Base-by-base conservation (phyloP, 92 coral and sea anemone species). In the Parazoanthus darwini region DNA sequence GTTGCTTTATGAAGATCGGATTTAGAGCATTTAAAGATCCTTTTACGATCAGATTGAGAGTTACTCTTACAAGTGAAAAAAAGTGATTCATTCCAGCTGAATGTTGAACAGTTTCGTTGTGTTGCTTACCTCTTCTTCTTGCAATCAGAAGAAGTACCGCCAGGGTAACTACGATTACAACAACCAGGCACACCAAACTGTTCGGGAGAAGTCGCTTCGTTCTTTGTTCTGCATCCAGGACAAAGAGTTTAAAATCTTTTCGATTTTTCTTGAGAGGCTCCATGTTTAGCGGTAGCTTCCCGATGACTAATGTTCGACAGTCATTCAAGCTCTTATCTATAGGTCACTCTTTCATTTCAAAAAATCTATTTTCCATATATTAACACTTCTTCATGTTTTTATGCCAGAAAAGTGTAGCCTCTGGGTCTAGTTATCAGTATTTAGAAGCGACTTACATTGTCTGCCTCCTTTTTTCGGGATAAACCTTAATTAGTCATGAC, bases 61-160 rank as follows among this genome's bases (percentile, higher is more conserved):
- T 63, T 63, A 63, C 3, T 14, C 70, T 35, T 38, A 38, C 18
- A 38, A 74, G 43, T 38, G 50, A 38, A 75, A n/a, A 75, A 42
- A 29, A 29, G 10, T 3, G 36, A 10, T 70, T 35, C 15, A 8
- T 23, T 5, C 66, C 35, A 46, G 67, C 11, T 29, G 33, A 8
- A 46, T 8, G 14, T 16, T 2, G 29, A 42, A 15, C 39, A 78
- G 15, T 44, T 6, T 7, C 0, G 22, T 48, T 48, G 42, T 48
- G 51, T 8, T 33, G 38, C 82, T 79, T 79, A 79, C 82, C 82
- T 79, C 82, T 48, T 25, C 68, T 46, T 23, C 50, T 3, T 16
- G 63, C 7, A 39, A 79, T 54, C 67, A 79, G 1, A 20, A 79
- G 42, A 8, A 79, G 42, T 20, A 79, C 65, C 35, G 37, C 16